Evolutionary conservation across 2,113 vertebrate species (phyloP), one percentile per base, ranked within the genome.

Genomic region (Edolisoma coerulescens): DNA sequence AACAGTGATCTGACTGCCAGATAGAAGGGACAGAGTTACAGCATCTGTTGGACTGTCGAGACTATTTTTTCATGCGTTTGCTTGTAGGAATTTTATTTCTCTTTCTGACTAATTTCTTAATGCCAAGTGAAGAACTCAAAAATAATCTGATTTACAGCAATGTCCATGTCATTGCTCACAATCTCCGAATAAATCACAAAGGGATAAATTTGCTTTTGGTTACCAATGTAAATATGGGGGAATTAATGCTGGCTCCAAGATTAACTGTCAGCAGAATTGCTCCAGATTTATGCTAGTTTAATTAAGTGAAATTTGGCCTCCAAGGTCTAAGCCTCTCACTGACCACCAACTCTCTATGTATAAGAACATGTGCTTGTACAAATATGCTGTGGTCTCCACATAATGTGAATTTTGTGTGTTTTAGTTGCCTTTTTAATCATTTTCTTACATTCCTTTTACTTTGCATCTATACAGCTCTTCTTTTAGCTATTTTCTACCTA

Each of bases 401-500:
- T 95, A 89, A 92, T 93, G 95, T 96, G 91, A 96, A 95, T 87
- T 93, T 85, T 79, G 76, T 95, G 89, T 95, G 92, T 91, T 96
- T 96, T 84, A 93, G 96, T 95, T 96, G 93, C 94, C 93, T 95
- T 96, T 96, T 93, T 82, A 94, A 96, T 96, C 1, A 87, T 96
- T 96, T 96, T 96, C 96, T 97, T 96, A 96, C 96, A 97, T 96
- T 96, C 96, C 96, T 96, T 96, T 91, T 96, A 96, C 96, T 96
- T 96, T 94, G 85, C 93, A 96, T 86, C 96, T 97, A 83, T 93
- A 84, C 95, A 95, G 94, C 95, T 96, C 93, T 96, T 95, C 92
- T 95, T 96, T 96, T 95, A 97, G 93, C 95, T 95, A 33, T 92
- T 95, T 97, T 80, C 93, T 96, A n/a, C 93, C 91, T 97, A 97